Evolutionary conservation across 1,140 invertebrate genomes (phyloP).

Genomic region (Ridgeia piscesae): DNA sequence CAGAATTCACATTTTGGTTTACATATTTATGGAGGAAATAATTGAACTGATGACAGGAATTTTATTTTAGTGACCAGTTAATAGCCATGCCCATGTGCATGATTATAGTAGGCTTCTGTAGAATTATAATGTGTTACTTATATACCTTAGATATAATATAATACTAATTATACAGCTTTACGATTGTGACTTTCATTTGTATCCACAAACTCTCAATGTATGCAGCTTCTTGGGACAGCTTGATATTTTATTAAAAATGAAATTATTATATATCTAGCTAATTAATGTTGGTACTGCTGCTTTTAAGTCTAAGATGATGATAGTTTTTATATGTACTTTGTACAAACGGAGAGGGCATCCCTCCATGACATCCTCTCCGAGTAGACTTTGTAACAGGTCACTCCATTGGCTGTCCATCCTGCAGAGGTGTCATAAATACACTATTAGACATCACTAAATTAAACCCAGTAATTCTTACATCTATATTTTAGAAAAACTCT

Average conservation of each 20-base stretch:
- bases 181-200: neutral
- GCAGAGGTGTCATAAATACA: neutral
- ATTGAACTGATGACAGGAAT: too few species aligned
- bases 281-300: neutral
- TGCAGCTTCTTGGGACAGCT: neutral
- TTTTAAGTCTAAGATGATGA: neutral
- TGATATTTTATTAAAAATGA: neutral
- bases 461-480: too few species aligned
- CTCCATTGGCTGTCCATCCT: neutral
- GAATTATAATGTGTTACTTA: too few species aligned
- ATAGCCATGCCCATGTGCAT: too few species aligned
- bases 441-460: neutral
- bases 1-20: neutral
- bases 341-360: neutral
- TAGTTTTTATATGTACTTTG: neutral
- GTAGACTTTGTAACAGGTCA: neutral
- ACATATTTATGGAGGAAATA: too few species aligned
- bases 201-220: neutral
- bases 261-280: neutral
- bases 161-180: too few species aligned
- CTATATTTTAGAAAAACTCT: too few species aligned
- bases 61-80: too few species aligned
- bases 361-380: neutral
- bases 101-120: too few species aligned
- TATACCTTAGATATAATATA: too few species aligned